These are phyloP conservation scores for Corella eumyota DNA, from an alignment of 23 tunicate genomes.

Conservation along the genomic window DNA sequence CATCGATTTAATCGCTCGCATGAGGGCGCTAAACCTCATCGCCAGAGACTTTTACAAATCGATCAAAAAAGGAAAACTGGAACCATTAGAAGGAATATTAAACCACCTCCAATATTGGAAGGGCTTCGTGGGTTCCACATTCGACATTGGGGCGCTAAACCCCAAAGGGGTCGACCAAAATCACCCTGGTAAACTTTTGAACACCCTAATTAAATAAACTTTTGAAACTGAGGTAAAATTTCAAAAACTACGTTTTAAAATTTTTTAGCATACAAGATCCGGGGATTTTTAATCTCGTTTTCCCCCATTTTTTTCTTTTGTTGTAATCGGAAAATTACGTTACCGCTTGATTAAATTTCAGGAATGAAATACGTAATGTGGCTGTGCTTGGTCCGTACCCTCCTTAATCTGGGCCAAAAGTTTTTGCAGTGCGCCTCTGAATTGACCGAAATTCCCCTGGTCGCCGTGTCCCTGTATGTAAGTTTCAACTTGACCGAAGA, in stretches of 20 bases:
- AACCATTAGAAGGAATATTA: conserved; percentile 44
- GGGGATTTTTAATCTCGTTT: not conserved
- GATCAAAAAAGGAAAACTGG: conserved; percentile 77
- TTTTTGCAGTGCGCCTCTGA: conserved; percentile 73
- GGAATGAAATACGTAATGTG: conserved; percentile 91
- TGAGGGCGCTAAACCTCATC: conserved; percentile 69
- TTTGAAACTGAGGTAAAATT: not conserved
- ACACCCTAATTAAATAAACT: not conserved
- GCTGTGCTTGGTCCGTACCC: conserved; percentile 75
- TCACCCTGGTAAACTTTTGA: conserved; percentile 48
- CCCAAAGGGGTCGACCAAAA: conserved; percentile 77
- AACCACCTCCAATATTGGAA: conserved; percentile 82
- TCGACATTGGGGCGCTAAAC: conserved; percentile 57
- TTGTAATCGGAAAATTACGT: too few relatives aligned
- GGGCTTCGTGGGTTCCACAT: conserved; percentile 58
- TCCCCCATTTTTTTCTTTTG: too few relatives aligned
- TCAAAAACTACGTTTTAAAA: not conserved
- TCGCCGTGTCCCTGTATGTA: conserved; percentile 46
- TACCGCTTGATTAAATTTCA: too few relatives aligned
- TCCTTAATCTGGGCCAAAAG: conserved; percentile 84
- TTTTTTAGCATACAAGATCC: not conserved
- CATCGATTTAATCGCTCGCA: conserved; percentile 70
- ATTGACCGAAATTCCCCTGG: conserved; percentile 79
- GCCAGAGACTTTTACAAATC: conserved; percentile 92
- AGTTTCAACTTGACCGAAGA: conserved; percentile 75